Conservation (phyloP, 2,113 vertebrate species). For the Lipophrys pholis region DNA sequence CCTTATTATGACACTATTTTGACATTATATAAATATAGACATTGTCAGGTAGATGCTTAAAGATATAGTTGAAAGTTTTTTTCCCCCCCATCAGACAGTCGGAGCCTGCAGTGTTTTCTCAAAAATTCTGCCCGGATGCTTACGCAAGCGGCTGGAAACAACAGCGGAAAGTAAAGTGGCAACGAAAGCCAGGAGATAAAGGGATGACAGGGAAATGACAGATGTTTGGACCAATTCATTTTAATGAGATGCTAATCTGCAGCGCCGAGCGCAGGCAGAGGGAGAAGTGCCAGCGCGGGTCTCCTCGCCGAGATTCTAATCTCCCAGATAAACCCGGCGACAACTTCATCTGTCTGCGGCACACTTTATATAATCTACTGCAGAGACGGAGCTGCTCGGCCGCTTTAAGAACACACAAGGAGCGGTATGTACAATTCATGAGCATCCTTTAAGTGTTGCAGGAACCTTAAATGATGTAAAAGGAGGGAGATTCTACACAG, state of each 20-base stretch:
- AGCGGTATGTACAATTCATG: slow-evolving; percentile 23
- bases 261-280: slow-evolving; percentile 22
- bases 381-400: neutral
- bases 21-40: neutral
- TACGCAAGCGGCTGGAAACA: slow-evolving; percentile 20
- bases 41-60: neutral
- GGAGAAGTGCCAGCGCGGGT: slow-evolving; percentile 9
- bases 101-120: neutral
- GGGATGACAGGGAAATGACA: slow-evolving; percentile 49
- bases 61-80: neutral
- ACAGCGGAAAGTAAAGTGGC: neutral
- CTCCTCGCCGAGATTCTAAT: slow-evolving; percentile 42
- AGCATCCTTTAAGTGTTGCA: slow-evolving; percentile 8
- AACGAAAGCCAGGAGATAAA: slow-evolving; percentile 43
- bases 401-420: slow-evolving; percentile 18
- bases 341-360: slow-evolving; percentile 33
- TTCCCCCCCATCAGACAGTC: neutral
- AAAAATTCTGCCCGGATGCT: slow-evolving; percentile 5
- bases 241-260: slow-evolving; percentile 67
- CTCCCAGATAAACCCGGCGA: slow-evolving; percentile 45
- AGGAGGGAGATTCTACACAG: too few relatives aligned
- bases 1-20: neutral
- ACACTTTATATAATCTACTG: slow-evolving; percentile 29
- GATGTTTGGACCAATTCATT: slow-evolving; percentile 52
- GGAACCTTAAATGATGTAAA: slow-evolving; percentile 34